Evolutionary conservation across 2,113 vertebrate species (phyloP), one percentile per base, ranked within the genome.

Genomic region (Heteronetta atricapilla): DNA sequence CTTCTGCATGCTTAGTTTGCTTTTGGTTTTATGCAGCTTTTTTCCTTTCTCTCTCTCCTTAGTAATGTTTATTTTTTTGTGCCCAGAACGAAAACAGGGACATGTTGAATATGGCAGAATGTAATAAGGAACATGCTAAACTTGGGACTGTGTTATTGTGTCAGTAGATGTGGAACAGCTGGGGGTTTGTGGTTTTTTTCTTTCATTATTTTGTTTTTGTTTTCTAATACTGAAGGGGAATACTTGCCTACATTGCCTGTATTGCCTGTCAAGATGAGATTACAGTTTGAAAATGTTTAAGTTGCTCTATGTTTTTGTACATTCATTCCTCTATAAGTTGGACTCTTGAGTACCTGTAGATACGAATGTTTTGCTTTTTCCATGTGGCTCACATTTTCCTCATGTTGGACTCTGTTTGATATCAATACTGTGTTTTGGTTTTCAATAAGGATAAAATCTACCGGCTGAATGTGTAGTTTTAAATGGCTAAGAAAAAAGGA

Each of bases 1-100:
- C 20, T 73, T 85, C 29, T 53, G 13, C 0, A 0, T 77, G 34
- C n/a, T 50, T 80, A 3, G 1, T 62, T 73, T 46, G 50, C 20
- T 62, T 93, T 80, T 56, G 33, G 23, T 73, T 90, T 66, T 70
- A 58, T 36, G 29, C 16, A 72, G 29, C 19, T 14, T 28, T 38
- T 53, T 60, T 77, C 80, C 19, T 50, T 55, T 69, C 64, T 58
- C 33, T 46, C 3, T 53, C 14, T 74, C 14, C 0, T 1, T 34
- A 76, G 8, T 33, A 64, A 62, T 29, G 14, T 68, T 60, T 60
- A 14, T 5, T 46, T 86, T 87, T 88, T 55, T 17, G 5, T 62
- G 4, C 25, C 40, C 15, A 11, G 13, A 44, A 22, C 70, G 38
- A 78, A 78, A 82, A 13, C 8, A 19, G 40, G n/a, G 21, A 8